Evolutionary conservation across 2,797 vertebrate genomes (phyloP), one percentile per base, ranked within the genome.

Genomic region (Acrossocheilus fasciatus): DNA sequence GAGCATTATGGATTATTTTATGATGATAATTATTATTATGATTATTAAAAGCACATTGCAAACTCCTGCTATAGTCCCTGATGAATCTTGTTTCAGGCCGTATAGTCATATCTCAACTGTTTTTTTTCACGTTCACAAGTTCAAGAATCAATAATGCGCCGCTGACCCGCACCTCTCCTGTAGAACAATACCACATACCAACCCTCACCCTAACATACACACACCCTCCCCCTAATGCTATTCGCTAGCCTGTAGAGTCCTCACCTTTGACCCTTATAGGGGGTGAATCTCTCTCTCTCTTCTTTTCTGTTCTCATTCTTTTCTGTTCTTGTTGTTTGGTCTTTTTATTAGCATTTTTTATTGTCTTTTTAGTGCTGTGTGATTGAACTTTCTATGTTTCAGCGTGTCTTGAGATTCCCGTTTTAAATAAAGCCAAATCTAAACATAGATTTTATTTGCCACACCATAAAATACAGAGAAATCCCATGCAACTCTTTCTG

Each of bases 261-360:
- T 88, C 69, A 87, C 88, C 86, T 89, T 88, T 89, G 74, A 87
- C 85, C 87, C 59, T 79, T 43, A 43, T 30, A 69, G 83, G 43
- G 86, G 26, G 23, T 76, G 69, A 90, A 41, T 91, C 90, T 79
- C 83, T 10, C 43, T 45, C 57, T 50, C 26, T 47, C 17, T 43
- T 41, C 15, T 72, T 57, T 20, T n/a, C 52, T 62, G 36, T 64
- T 43, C 34, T 59, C 41, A 8, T 8, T 41, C 7, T 41, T 41
- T 41, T 41, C 41, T 8, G 7, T 41, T 7, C 39, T 41, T 81
- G 20, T 68, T 54, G 39, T 64, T 18, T 30, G 10, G 26, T 57
- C 14, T 69, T 83, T 70, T 72, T 75, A 81, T 66, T 30, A 9
- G 3, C 1, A 70, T 78, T 45, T 78, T 87, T 47, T 62, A 84